Base-by-base conservation (phyloP, 1,140 invertebrate genomes). In the Melipona quadrifasciata region DNA sequence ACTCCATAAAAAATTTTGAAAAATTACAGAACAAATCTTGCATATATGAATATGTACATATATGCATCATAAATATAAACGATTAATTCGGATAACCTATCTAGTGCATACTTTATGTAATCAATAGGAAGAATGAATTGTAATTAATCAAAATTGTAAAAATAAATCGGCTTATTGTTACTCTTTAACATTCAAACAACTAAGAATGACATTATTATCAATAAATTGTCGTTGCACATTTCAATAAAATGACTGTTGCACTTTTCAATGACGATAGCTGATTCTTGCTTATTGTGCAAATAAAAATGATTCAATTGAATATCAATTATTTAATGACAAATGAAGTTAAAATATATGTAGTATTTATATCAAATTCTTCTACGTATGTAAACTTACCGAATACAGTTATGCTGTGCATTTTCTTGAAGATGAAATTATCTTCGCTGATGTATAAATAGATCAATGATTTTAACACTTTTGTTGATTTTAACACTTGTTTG, bases 401-500 rank as follows among this genome's bases (percentile, higher is more conserved):
- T 39, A 16, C 27, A 67, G 47, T 17, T 12, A 55, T 47, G 31
- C 39, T 51, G 65, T 65, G 31, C 80, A 82, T 82, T 27, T 75
- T 73, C n/a, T 61, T 61, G 34, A 57, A 12, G 14, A 11, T 14
- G 17, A 61, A 61, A 12, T 21, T 16, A 27, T 6, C 19, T 19
- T 11, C 47, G 2, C 16, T 75, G 1, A 1, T 8, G 61, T 5
- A 19, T 12, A 24, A 21, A 64, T 14, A 31, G 1, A 51, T 80
- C 11, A n/a, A 47, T 47, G 19, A 71, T 21, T 55, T 68, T 3
- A 53, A 64, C 21, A 34, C 57, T n/a, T 75, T 57, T 8, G 31
- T 14, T 51, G 0, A 47, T 47, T 47, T 47, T 47, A 47, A 47
- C 39, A 47, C n/a, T 24, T 61, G 2, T 61, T 24, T 24, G n/a